Evolutionary conservation across 1,140 invertebrate species (phyloP), one percentile per base, ranked within the genome.

Genomic region (Cotesia glomerata): DNA sequence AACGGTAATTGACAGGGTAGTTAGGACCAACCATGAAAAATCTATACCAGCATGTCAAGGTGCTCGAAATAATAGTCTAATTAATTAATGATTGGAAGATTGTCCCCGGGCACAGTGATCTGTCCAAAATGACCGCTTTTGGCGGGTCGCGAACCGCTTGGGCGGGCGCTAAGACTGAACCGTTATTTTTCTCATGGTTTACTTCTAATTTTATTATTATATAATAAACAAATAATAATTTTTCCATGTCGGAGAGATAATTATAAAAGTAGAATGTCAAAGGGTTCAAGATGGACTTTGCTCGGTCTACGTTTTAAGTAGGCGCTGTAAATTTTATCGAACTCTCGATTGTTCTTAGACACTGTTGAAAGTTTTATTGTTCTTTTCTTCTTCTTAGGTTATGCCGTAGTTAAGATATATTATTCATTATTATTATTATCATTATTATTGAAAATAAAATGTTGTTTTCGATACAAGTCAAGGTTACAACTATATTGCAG

Each of bases 91-190:
- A 64, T 59, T 35, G 14, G 62, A 32, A 61, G 36, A 82, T 87
- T 85, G 84, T 87, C 58, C 81, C 73, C 78, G 69, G 70, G 76
- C 74, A 78, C 76, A 87, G 82, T 72, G 75, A 74, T 69, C 82
- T 75, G 54, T 74, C 58, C 75, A 82, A 85, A 84, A 84, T 79
- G 84, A 87, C 85, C 84, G 85, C 85, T 85, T 86, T 86, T 84
- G 84, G 69, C 61, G 75, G 73, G 79, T 74, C 49, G 71, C 82
- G 84, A 26, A 87, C 74, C 77, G 78, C 72, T 77, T 72, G 80
- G 74, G 82, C 83, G 84, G 82, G 80, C 69, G 62, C 68, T n/a
- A 36, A 0, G 36, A 56, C 54, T 34, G 68, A 54, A 32, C 63
- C 63, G 67, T 59, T 52, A 16, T 36, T 13, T 49, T 56, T 39